Evolutionary conservation across 2,888 invertebrate species (phyloP).

Genomic region (Reticulitermes lucifugus): DNA sequence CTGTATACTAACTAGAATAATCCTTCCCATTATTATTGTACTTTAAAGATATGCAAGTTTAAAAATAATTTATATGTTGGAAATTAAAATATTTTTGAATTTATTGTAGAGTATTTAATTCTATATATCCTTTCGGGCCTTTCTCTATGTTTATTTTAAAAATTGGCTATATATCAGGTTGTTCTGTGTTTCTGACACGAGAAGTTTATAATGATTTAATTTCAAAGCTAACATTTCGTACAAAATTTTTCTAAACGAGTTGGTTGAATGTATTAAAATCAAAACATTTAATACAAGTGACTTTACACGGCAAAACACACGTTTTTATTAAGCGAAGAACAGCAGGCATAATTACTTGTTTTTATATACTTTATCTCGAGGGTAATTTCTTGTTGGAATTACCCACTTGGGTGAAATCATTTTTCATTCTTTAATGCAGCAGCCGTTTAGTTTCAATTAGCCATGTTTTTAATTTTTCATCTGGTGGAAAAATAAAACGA

Average conservation of each 20-base stretch:
- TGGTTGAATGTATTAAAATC: conserved; percentile 5
- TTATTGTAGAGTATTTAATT: no score
- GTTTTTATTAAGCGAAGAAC: neutral
- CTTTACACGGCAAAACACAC: conserved; percentile 6
- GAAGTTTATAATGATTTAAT: neutral
- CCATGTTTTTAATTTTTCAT: conserved; percentile 50
- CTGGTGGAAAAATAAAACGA: conserved; percentile 40
- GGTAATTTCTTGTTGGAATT: conserved; percentile 25
- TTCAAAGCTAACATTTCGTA: neutral
- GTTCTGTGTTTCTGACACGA: neutral
- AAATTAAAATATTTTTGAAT: no score
- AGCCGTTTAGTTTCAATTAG: conserved; percentile 51
- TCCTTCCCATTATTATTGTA: no score
- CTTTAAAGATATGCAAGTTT: no score
- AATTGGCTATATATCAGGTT: no score
- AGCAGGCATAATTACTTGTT: neutral
- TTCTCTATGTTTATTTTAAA: no score
- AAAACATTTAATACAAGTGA: neutral
- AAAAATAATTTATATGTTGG: no score
- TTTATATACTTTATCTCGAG: neutral
- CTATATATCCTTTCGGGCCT: no score
- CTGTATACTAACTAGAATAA: no score
- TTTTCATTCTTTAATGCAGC: conserved; percentile 46
- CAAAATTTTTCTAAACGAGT: neutral
- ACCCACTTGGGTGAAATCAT: conserved; percentile 45